These are phyloP conservation scores for Aplysina aerophoba DNA, from an alignment of 37 sponge, comb jelly and placozoan genomes.

Conservation along the genomic window DNA sequence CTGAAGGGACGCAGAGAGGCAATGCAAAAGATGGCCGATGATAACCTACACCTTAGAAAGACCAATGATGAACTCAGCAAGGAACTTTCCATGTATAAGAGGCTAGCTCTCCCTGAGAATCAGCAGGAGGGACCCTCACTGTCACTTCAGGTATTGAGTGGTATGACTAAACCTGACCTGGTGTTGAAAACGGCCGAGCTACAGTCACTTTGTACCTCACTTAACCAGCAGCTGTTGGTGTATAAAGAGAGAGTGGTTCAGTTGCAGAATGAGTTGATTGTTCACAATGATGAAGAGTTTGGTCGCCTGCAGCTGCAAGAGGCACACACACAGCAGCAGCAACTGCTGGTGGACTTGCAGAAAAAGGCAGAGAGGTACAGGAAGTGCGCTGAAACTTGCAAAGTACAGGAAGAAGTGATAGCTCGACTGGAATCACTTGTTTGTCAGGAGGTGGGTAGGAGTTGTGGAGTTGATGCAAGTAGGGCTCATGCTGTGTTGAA, in stretches of 20 bases:
- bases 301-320: constrained; percentile 45
- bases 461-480: not conserved
- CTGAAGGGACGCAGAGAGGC: constrained; percentile 7
- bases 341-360: constrained; percentile 45
- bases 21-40: constrained; percentile 39
- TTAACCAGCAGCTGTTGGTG: not conserved
- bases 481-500: not conserved
- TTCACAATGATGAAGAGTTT: constrained; percentile 38
- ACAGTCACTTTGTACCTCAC: not conserved
- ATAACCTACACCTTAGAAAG: constrained; percentile 35
- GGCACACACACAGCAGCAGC: constrained; percentile 62
- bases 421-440: constrained; percentile 48
- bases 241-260: constrained; percentile 37
- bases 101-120: not conserved
- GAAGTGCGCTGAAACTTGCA: constrained; percentile 51
- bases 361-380: constrained; percentile 53
- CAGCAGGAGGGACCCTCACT: not conserved
- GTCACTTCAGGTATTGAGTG: not conserved
- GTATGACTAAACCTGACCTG: constrained; percentile 48
- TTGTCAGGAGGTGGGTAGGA: not conserved
- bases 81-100: constrained; percentile 37
- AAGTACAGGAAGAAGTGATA: constrained; percentile 50
- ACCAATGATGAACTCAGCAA: constrained; percentile 38
- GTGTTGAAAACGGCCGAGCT: constrained; percentile 36
- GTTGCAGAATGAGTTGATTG: constrained; percentile 43